Evolutionary conservation across 2,113 vertebrate genomes (phyloP), one percentile per base, ranked within the genome.

Genomic region (Brachypodius melanocephalos): DNA sequence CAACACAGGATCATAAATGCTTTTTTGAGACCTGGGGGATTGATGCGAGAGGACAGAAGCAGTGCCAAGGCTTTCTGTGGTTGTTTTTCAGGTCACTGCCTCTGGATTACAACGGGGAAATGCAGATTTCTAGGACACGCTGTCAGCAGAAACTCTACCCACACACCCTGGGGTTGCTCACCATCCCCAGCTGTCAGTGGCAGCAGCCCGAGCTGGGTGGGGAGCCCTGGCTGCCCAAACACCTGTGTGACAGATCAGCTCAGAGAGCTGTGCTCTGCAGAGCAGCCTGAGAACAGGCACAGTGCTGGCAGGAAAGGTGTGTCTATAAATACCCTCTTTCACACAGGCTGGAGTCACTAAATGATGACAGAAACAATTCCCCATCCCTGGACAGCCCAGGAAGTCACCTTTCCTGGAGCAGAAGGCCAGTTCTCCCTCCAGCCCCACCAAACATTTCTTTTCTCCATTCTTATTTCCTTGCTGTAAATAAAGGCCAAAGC

Each of bases 161-260:
- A 0, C 29, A 25, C 14, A 29, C 9, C 1, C 0, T 5, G 0
- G 36, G 14, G 76, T 42, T 0, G 3, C 62, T 54, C 59, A 18
- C 8, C 5, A 2, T 4, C 36, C 43, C 1, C 2, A 49, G 68
- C 34, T 11, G 54, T 5, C n/a, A 52, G 63, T 0, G 1, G 61
- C 69, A 48, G 79, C 43, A 21, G 12, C 28, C 43, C 0, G 0
- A 5, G 67, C 52, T 31, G 61, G 6, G 26, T 67, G 40, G 4
- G 42, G 17, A 25, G 7, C 8, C 13, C n/a, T 14, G 6, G 10
- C 28, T 20, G 26, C 63, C 31, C 3, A 17, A 42, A 45, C 9
- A 19, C 19, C 52, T 5, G 24, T 0, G 0, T 7, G 68, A 48
- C 1, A 6, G 8, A 2, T 73, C 69, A 26, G 34, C 38, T 38